These are phyloP conservation scores for Diachasmimorpha longicaudata DNA, from an alignment of 1,140 invertebrate species.

Conservation along the genomic window DNA sequence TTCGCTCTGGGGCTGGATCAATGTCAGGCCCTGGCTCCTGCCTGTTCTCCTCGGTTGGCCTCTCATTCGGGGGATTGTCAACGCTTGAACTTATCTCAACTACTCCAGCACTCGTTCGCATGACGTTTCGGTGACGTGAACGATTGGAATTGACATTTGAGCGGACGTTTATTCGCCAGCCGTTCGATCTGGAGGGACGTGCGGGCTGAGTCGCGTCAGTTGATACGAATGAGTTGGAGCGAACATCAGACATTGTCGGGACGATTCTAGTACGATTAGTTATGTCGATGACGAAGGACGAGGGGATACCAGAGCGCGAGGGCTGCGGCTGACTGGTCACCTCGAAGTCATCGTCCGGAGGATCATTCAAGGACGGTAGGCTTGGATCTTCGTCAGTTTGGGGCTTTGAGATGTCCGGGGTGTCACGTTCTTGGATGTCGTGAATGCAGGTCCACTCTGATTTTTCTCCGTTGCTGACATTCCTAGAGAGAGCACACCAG, in stretches of 20 bases:
- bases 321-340: constrained; percentile 42
- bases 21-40: constrained; percentile 25
- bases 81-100: constrained; percentile 36
- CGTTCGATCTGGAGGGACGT: constrained; percentile 32
- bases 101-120: constrained; percentile 35
- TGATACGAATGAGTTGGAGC: constrained; percentile 37
- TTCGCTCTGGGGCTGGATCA: constrained; percentile 29
- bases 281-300: constrained; percentile 49
- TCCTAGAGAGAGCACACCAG: constrained; percentile 86
- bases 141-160: neutral
- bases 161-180: neutral
- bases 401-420: constrained; percentile 40
- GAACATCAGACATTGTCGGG: constrained; percentile 31
- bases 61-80: constrained; percentile 7
- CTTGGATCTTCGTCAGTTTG: constrained; percentile 55
- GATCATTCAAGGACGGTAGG: constrained; percentile 41
- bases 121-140: constrained; percentile 20
- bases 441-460: constrained; percentile 95
- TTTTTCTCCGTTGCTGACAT: constrained; percentile 83
- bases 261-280: constrained; percentile 40
- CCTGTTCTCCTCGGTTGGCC: constrained; percentile 18
- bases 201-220: constrained; percentile 35
- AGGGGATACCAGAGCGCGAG: constrained; percentile 45
- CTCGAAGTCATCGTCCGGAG: constrained; percentile 46
- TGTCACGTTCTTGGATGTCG: constrained; percentile 80